Evolutionary conservation across 2,888 invertebrate genomes (phyloP).

Genomic region (Blastobasis lacticolella): DNA sequence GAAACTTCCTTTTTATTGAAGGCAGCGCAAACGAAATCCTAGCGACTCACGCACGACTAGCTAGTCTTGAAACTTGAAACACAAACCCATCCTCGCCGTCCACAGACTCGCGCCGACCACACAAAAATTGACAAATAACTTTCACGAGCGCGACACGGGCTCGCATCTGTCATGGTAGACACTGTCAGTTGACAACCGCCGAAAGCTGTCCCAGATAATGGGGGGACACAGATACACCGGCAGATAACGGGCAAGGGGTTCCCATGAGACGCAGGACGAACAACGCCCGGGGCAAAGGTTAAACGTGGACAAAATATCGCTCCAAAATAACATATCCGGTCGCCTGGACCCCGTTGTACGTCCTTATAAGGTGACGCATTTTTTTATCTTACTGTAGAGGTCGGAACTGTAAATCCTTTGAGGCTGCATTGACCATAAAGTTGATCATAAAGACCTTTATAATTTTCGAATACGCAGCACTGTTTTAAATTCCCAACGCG

Average conservation of each 20-base stretch:
- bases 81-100: too few species aligned
- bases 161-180: slow-evolving; percentile 68
- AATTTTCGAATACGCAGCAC: too few species aligned
- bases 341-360: not conserved
- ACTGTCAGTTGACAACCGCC: slow-evolving; percentile 53
- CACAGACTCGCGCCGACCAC: not conserved
- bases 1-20: too few species aligned
- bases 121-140: slow-evolving; percentile 10
- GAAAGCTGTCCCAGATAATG: slow-evolving; percentile 68
- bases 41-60: too few species aligned
- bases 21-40: too few species aligned
- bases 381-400: too few species aligned
- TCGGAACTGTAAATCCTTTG: too few species aligned
- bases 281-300: slow-evolving; percentile 55
- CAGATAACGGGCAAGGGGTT: slow-evolving; percentile 62
- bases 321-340: slow-evolving; percentile 17
- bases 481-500: too few species aligned
- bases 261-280: slow-evolving; percentile 53
- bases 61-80: too few species aligned
- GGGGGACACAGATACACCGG: slow-evolving; percentile 69
- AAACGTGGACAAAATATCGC: slow-evolving; percentile 45
- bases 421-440: too few species aligned
- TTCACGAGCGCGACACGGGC: slow-evolving; percentile 17
- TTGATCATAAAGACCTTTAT: too few species aligned
- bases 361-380: too few species aligned